phyloP scores from a whole-genome alignment of 2,888 invertebrate genomes.

The Drosophila testacea region DNA sequence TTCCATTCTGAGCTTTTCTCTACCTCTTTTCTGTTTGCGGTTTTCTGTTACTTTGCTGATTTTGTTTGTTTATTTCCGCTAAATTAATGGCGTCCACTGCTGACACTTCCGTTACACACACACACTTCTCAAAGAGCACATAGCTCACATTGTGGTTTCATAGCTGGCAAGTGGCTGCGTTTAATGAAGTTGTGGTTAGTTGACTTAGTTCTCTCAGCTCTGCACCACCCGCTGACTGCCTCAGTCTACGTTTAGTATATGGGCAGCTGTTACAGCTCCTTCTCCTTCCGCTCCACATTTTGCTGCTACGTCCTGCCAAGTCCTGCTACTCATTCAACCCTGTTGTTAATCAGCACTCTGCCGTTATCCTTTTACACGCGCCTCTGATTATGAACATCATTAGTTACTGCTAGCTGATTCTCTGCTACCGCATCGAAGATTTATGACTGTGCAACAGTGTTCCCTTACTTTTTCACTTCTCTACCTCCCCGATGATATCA shows the following conservation, averaged over 20 bases:
- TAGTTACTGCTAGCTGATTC: constrained; percentile 70
- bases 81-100: constrained; percentile 78
- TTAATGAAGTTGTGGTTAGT: constrained; percentile 69
- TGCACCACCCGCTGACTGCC: not conserved
- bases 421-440: constrained; percentile 55
- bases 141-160: constrained; percentile 5
- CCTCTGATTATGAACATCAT: constrained; percentile 79
- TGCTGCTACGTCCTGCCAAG: not conserved
- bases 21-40: constrained; percentile 37
- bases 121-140: constrained; percentile 7
- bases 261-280: constrained; percentile 3
- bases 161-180: constrained; percentile 24
- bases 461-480: too few species aligned
- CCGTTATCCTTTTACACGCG: constrained; percentile 77
- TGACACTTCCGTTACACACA: constrained; percentile 65
- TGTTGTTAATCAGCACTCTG: constrained; percentile 65
- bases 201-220: constrained; percentile 6
- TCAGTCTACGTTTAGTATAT: not conserved
- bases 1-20: constrained; percentile 1
- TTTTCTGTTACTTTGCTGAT: constrained; percentile 70
- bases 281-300: not conserved
- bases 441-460: constrained; percentile 59
- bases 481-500: constrained; percentile 32
- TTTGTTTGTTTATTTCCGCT: constrained; percentile 77
- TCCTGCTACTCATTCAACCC: constrained; percentile 1